Evolutionary conservation across 2,888 invertebrate species (phyloP), one percentile per base, ranked within the genome.

Genomic region (Marronus borbonicus): DNA sequence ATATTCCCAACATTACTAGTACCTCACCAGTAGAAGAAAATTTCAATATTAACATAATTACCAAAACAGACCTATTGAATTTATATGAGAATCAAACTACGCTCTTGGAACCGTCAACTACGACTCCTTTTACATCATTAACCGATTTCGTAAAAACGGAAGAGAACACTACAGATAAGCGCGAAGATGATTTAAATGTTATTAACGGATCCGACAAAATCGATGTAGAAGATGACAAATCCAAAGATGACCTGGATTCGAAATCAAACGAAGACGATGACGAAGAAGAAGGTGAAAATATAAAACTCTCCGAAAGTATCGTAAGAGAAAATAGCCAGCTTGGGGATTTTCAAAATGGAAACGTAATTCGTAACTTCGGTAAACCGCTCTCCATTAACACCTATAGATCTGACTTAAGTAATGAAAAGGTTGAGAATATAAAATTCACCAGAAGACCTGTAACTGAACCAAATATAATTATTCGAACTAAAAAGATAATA

Each of bases 251-350:
- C 55, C 80, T 83, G 58, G 81, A 83, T 64, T 80, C 76, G 36
- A 77, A 80, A 39, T 70, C 66, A 8, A 85, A 86, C 81, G 78
- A 77, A 44, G 79, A 79, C 60, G 78, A 78, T 31, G 80, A 83
- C 44, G 81, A 82, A 50, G 84, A 85, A 60, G 88, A 88, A 81
- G 88, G 85, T 44, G 89, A 89, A 82, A 88, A 88, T 78, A 88
- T 89, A 74, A 89, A 88, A 81, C 82, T 89, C 52, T 89, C 89
- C 0, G 88, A 89, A 82, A 88, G 88, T 24, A 89, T 87, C 80
- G 88, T 88, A 39, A 83, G 88, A 76, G 88, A 89, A 84, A 87
- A 86, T 77, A 88, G 86, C 78, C 86, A 87, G 65, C 81, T 87
- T 3, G 87, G 83, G 49, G 81, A 80, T 44, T 79, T 80, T 28